phyloP scores from a whole-genome alignment of 2,113 vertebrate species.

The Zosterops lateralis region DNA sequence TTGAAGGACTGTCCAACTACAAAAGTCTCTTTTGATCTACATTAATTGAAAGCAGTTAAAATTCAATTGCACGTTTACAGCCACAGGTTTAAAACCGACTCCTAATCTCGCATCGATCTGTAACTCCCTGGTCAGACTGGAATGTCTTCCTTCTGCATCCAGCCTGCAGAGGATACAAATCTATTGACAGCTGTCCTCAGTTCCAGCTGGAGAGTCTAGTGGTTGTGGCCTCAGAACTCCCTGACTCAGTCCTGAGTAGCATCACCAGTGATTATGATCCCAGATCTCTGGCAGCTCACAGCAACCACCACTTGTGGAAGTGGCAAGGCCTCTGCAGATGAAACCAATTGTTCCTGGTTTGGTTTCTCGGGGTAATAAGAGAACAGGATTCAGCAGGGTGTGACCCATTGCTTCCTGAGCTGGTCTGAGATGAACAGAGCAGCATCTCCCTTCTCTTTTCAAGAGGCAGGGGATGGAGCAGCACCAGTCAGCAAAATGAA shows the following conservation, averaged over 20 bases:
- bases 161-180: not conserved
- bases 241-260: not conserved
- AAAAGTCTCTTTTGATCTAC: slow-evolving; percentile 40
- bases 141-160: not conserved
- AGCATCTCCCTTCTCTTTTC: not conserved
- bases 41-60: slow-evolving; percentile 45
- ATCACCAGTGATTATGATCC: not conserved
- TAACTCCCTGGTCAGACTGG: not conserved
- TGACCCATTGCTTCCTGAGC: not conserved
- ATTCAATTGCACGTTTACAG: slow-evolving; percentile 13
- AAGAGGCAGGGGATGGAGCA: not conserved
- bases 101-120: not conserved
- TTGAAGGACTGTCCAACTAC: slow-evolving; percentile 38
- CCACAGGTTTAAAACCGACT: not conserved
- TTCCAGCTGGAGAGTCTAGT: not conserved
- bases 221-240: not conserved
- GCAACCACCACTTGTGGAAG: not conserved
- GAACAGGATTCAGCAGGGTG: not conserved
- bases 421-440: not conserved
- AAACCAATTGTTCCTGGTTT: not conserved
- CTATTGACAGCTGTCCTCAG: not conserved
- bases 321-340: fast-evolving
- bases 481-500: not conserved
- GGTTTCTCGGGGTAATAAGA: not conserved
- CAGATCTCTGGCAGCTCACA: fast-evolving